Conservation (phyloP, 2,888 invertebrate genomes). For the Heteromurus nitidus region DNA sequence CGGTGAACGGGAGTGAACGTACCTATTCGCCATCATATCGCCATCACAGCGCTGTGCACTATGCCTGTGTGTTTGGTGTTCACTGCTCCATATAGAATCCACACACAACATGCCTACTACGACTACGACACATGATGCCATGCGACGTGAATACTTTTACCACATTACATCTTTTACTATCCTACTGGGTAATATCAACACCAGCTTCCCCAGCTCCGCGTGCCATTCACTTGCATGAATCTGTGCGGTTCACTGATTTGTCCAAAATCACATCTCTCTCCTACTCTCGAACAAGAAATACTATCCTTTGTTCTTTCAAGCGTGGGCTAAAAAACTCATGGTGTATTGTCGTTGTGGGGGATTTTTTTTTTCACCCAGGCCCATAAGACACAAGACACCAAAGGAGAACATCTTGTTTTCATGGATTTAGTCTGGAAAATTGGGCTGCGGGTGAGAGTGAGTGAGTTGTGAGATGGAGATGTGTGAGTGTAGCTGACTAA, state of each 20-base stretch:
- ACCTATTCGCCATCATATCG: background rate
- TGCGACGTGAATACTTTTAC: no score
- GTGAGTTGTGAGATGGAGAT: background rate
- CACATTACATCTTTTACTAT: background rate
- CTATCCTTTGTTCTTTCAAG: background rate
- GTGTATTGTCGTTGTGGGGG: background rate
- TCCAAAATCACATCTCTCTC: conserved; percentile 16
- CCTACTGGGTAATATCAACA: conserved; percentile 9
- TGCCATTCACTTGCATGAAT: conserved; percentile 54
- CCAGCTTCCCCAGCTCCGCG: conserved; percentile 8
- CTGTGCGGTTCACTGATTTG: conserved; percentile 52
- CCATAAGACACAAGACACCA: no score
- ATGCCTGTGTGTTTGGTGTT: background rate
- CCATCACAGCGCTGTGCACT: background rate
- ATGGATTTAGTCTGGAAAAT: background rate
- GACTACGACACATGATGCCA: no score
- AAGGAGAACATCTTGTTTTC: background rate
- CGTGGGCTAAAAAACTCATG: background rate
- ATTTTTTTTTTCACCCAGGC: background rate
- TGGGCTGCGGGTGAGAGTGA: background rate
- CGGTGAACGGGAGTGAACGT: background rate
- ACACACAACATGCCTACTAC: background rate
- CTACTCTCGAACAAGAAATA: background rate
- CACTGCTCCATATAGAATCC: background rate
- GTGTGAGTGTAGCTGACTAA: no score